phyloP scores from a whole-genome alignment of 2,888 invertebrate genomes.

The Andrena fulva region DNA sequence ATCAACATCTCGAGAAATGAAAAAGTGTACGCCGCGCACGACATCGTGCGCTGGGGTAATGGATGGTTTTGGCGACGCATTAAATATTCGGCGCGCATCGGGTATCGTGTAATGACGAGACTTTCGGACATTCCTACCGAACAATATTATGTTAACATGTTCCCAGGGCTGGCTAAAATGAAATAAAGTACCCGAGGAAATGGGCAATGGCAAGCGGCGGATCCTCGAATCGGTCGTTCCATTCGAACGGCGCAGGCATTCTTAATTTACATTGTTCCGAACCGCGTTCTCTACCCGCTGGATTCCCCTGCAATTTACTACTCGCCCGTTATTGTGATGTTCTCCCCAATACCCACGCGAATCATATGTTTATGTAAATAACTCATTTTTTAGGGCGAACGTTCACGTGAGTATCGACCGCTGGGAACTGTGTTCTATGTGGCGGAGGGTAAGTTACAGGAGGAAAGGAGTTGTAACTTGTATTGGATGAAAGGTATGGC shows the following conservation, averaged over 20 bases:
- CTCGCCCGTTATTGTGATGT: neutral
- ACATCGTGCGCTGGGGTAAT: slow-evolving; percentile 39
- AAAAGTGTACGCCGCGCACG: slow-evolving; percentile 47
- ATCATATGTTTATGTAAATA: neutral
- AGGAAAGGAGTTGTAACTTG: slow-evolving; percentile 1
- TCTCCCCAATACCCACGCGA: neutral
- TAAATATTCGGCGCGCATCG: slow-evolving; percentile 63
- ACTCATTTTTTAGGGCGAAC: neutral
- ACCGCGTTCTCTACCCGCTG: neutral
- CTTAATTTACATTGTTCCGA: neutral
- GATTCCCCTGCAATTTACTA: neutral
- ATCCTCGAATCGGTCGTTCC: slow-evolving; percentile 7
- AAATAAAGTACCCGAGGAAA: slow-evolving; percentile 26
- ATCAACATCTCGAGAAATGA: slow-evolving; percentile 67
- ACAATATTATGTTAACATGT: slow-evolving; percentile 53
- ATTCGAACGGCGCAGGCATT: slow-evolving; percentile 19
- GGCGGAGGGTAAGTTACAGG: neutral
- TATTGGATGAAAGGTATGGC: neutral
- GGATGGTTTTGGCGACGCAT: slow-evolving; percentile 49
- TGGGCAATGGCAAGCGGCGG: neutral
- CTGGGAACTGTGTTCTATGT: neutral
- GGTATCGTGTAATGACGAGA: slow-evolving; percentile 56
- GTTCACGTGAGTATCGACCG: neutral
- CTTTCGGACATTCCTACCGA: slow-evolving; percentile 39
- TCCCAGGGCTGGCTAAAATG: slow-evolving; percentile 15